phyloP scores from a whole-genome alignment of 1,140 invertebrate species.

The Hycleus phaleratus region DNA sequence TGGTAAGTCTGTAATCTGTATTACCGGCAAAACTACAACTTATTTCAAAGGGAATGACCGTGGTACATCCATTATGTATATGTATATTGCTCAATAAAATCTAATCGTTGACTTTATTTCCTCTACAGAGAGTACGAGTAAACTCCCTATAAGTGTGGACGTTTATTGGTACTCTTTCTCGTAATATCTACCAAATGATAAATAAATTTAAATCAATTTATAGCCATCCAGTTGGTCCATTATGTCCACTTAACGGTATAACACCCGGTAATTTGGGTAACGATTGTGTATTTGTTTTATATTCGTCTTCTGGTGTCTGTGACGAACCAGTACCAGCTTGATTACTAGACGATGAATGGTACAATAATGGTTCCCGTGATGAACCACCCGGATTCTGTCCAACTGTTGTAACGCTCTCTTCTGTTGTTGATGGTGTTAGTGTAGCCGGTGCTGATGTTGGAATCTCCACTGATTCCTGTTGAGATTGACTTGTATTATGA shows the following conservation, averaged over 20 bases:
- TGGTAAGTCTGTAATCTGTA: no score
- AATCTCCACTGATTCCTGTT: constrained; percentile 43
- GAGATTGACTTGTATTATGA: constrained; percentile 44
- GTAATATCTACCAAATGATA: no score
- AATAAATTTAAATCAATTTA: constrained; percentile 12
- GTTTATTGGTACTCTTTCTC: no score
- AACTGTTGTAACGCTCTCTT: constrained; percentile 36
- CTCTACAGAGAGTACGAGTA: no score
- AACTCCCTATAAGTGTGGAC: no score
- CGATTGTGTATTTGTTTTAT: constrained; percentile 22
- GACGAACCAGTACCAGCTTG: constrained; percentile 37
- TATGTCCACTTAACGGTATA: constrained; percentile 55
- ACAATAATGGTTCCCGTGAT: constrained; percentile 39
- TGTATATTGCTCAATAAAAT: no score
- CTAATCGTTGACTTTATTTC: no score
- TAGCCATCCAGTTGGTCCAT: constrained; percentile 54
- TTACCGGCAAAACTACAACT: no score
- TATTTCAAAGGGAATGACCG: no score
- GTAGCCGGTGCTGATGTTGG: constrained; percentile 19
- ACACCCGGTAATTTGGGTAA: constrained; percentile 52
- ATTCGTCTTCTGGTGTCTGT: constrained; percentile 40
- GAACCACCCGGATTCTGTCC: constrained; percentile 28
- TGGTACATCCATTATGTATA: no score
- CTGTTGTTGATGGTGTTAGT: constrained; percentile 48
- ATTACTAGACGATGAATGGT: constrained; percentile 37